A percentile compares a stretch with the other conserved stretches of the same genome.
Evolutionary conservation across 2,113 vertebrate species (phyloP).

Genomic region (Physeter macrocephalus): DNA sequence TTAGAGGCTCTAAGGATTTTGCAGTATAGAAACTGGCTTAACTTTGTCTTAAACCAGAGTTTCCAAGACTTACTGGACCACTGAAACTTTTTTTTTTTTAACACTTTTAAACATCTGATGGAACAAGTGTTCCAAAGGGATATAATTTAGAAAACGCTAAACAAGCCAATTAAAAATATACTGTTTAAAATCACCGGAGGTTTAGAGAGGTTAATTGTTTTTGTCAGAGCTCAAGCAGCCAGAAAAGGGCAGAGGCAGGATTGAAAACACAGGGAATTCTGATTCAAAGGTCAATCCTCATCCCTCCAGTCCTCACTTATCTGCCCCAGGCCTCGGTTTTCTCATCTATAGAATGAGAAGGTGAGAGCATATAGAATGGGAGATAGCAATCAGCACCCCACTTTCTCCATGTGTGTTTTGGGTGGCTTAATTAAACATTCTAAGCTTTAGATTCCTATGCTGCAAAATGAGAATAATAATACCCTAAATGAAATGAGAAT

Average conservation of each 20-base stretch:
- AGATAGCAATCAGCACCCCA: rapidly evolving
- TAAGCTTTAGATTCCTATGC: neutral
- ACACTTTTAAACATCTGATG: slow-evolving; percentile 49
- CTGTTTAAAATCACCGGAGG: neutral
- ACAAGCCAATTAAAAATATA: slow-evolving; percentile 60
- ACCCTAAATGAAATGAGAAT: neutral
- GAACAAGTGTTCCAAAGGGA: slow-evolving; percentile 31
- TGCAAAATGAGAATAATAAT: neutral
- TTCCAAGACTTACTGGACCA: neutral
- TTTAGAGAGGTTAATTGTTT: slow-evolving; percentile 51
- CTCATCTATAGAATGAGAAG: neutral
- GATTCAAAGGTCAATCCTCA: neutral
- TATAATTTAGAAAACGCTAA: slow-evolving; percentile 44
- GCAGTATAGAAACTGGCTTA: neutral
- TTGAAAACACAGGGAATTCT: neutral
- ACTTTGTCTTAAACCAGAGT: slow-evolving; percentile 3
- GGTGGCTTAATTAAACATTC: neutral
- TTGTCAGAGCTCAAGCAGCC: neutral
- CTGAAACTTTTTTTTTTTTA: slow-evolving; percentile 26
- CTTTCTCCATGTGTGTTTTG: neutral
- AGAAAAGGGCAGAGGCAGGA: neutral
- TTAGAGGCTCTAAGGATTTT: neutral
- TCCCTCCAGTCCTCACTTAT: neutral
- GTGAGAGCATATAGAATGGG: rapidly evolving
- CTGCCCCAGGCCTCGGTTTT: neutral